A percentile compares a stretch with the other conserved stretches of the same genome.
Evolutionary conservation across 2,113 vertebrate genomes (phyloP).

Genomic region (Sinocyclocheilus rhinocerous): DNA sequence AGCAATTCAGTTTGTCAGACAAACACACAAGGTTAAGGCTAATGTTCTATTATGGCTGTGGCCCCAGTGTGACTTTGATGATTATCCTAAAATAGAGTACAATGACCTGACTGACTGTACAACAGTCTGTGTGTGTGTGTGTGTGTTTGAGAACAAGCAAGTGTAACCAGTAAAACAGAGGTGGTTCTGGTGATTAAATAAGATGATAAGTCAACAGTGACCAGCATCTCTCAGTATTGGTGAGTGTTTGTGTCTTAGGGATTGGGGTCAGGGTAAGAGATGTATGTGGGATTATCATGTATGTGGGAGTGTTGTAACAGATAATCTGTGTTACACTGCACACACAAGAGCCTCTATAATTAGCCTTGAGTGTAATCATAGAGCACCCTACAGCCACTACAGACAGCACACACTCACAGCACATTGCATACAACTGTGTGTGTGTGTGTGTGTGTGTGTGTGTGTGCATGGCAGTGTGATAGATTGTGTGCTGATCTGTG

Average conservation of each 20-base stretch:
- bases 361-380: conserved; percentile 38
- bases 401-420: neutral
- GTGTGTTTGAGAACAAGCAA: neutral
- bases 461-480: neutral
- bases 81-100: conserved; percentile 18
- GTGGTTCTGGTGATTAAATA: neutral
- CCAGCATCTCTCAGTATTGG: neutral
- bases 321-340: conserved; percentile 37
- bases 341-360: conserved; percentile 8
- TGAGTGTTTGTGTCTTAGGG: neutral
- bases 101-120: conserved; percentile 7
- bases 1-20: conserved; percentile 3
- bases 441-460: neutral
- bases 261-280: conserved; percentile 38
- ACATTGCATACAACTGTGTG: neutral
- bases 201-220: conserved; percentile 9
- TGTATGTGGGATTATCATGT: conserved; percentile 34
- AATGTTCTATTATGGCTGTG: conserved; percentile 28
- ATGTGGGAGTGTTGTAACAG: conserved; percentile 21
- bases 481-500: neutral
- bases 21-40: neutral
- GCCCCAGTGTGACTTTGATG: conserved; percentile 25
- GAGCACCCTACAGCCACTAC: neutral
- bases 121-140: neutral
- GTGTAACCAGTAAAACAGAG: neutral